Conservation (phyloP, 1,140 invertebrate species). For the Drosophila setifemur region DNA sequence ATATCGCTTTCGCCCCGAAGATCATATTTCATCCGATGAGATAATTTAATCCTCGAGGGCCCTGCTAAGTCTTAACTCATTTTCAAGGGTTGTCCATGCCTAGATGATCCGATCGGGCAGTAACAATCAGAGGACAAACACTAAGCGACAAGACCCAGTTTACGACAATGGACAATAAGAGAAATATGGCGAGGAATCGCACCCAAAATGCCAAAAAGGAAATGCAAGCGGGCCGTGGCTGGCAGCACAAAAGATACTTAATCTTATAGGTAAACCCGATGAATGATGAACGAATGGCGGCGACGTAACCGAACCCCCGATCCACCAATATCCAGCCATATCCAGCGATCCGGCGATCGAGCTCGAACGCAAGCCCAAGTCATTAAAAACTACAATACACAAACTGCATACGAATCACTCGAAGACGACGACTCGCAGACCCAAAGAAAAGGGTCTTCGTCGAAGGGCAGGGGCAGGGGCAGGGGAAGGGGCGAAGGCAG, state of each 20-base stretch:
- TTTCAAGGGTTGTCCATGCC: slow-evolving; percentile 35
- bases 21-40: too few relatives aligned
- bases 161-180: slow-evolving; percentile 63
- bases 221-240: slow-evolving; percentile 33
- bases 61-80: slow-evolving; percentile 32
- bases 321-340: slow-evolving; percentile 26
- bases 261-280: slow-evolving; percentile 77
- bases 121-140: slow-evolving; percentile 32
- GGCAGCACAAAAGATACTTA: slow-evolving; percentile 70
- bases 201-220: slow-evolving; percentile 58
- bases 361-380: slow-evolving; percentile 76
- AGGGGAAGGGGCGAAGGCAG: background rate
- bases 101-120: slow-evolving; percentile 40
- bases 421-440: slow-evolving; percentile 44
- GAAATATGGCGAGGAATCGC: slow-evolving; percentile 36
- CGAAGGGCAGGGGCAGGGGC: background rate
- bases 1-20: background rate
- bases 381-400: slow-evolving; percentile 80
- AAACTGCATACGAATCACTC: slow-evolving; percentile 79
- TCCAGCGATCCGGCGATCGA: slow-evolving; percentile 27
- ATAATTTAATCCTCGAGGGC: background rate
- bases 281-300: slow-evolving; percentile 75
- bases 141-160: slow-evolving; percentile 7
- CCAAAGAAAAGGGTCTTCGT: slow-evolving; percentile 33
- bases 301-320: slow-evolving; percentile 62